These are phyloP conservation scores for Harpalus rufipes DNA, from an alignment of 2,888 invertebrate species.

Conservation along the genomic window DNA sequence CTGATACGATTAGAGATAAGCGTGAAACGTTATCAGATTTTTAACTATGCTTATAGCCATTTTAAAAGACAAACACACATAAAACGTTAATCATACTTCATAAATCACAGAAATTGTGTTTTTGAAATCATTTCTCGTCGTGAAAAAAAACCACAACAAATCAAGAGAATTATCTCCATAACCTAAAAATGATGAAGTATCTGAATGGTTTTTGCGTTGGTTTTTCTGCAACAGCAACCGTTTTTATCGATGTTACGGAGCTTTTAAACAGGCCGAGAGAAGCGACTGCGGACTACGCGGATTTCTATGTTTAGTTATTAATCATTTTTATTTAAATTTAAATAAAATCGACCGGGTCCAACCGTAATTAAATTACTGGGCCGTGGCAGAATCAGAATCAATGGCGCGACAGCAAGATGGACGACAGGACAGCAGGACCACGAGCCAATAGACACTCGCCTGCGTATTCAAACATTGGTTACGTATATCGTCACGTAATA, in stretches of 20 bases:
- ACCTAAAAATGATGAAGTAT: slow-evolving; percentile 65
- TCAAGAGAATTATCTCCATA: slow-evolving; percentile 65
- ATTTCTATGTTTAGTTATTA: slow-evolving; percentile 45
- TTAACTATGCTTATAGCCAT: slow-evolving; percentile 58
- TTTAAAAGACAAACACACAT: slow-evolving; percentile 62
- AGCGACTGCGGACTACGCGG: slow-evolving; percentile 21
- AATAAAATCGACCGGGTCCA: slow-evolving; percentile 27
- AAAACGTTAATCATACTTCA: slow-evolving; percentile 62
- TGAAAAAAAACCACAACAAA: slow-evolving; percentile 61
- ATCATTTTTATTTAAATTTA: slow-evolving; percentile 56
- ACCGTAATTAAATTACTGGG: slow-evolving; percentile 21
- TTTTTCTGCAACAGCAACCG: slow-evolving; percentile 55
- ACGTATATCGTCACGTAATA: neutral
- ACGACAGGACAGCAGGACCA: neutral
- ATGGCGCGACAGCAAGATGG: slow-evolving; percentile 18
- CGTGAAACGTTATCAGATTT: slow-evolving; percentile 34
- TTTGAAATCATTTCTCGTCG: slow-evolving; percentile 62
- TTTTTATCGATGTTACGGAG: slow-evolving; percentile 60
- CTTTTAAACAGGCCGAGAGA: slow-evolving; percentile 47
- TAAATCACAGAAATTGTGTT: slow-evolving; percentile 62
- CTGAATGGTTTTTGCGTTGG: slow-evolving; percentile 56
- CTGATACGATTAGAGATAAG: slow-evolving; percentile 53
- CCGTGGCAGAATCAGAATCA: slow-evolving; percentile 13
- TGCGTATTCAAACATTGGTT: neutral
- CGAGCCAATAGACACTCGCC: neutral